A percentile compares a stretch with the other conserved stretches of the same genome.
phyloP scores from a whole-genome alignment of 1,140 invertebrate species.

The Lethocerus indicus region DNA sequence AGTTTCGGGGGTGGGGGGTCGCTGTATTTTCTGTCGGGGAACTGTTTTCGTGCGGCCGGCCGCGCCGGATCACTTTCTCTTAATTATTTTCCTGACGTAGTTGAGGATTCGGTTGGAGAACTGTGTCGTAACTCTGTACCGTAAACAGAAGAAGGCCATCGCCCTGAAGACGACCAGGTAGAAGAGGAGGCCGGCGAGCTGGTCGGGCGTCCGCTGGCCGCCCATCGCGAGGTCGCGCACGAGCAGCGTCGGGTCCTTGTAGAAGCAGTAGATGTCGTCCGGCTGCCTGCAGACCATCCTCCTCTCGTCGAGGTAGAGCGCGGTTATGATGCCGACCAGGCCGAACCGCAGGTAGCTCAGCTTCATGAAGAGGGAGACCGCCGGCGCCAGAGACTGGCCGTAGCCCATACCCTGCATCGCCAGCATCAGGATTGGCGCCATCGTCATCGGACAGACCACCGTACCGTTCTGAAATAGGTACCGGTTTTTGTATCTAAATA shows the following conservation, averaged over 20 bases:
- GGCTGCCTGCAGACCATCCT: slow-evolving; percentile 14
- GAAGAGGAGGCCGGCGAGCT: slow-evolving; percentile 26
- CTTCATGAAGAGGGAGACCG: slow-evolving; percentile 35
- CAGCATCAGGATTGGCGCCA: slow-evolving; percentile 25
- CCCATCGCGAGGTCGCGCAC: slow-evolving; percentile 32
- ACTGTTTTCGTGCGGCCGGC: too few relatives aligned
- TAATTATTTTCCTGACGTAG: slow-evolving; percentile 16
- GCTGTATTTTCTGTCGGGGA: too few relatives aligned
- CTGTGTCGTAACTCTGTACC: slow-evolving; percentile 26
- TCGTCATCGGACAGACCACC: slow-evolving; percentile 23
- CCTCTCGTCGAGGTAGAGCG: slow-evolving; percentile 33
- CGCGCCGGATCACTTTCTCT: slow-evolving; percentile 10
- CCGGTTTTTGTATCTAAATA: neutral
- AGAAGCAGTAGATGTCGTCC: slow-evolving; percentile 18
- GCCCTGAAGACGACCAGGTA: slow-evolving; percentile 28
- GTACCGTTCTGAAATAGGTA: slow-evolving; percentile 24
- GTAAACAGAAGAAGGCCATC: slow-evolving; percentile 25
- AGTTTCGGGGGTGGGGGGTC: too few relatives aligned
- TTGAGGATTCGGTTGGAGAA: slow-evolving; percentile 28
- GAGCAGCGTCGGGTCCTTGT: slow-evolving; percentile 19
- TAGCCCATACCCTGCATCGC: slow-evolving; percentile 28
- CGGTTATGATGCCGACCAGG: slow-evolving; percentile 31
- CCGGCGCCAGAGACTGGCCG: slow-evolving; percentile 24
- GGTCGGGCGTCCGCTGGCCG: slow-evolving; percentile 15
- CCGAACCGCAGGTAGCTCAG: slow-evolving; percentile 36